Evolutionary conservation across 2,888 invertebrate species (phyloP), one percentile per base, ranked within the genome.

Genomic region (Andricus quercusramuli): DNA sequence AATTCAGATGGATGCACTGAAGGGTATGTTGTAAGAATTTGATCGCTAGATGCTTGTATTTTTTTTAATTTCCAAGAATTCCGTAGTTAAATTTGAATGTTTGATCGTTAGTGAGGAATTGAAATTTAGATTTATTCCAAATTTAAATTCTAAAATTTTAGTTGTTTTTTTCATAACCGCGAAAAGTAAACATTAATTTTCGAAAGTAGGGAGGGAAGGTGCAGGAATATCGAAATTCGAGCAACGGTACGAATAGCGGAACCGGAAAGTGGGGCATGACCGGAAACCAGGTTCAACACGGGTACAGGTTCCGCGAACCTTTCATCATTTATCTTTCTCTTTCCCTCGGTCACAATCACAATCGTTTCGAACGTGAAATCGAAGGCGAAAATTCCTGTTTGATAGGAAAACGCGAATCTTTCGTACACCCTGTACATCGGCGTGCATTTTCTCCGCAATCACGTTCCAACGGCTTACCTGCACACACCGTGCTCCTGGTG

Each of bases 401-500:
- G 37, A 74, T 74, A 56, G 74, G 74, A 74, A 74, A 74, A 74
- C 37, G 56, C 56, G 74, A 74, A 56, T 74, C 56, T 51, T 74
- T 74, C 56, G 80, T 68, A 51, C 76, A 79, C 78, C 78, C 79
- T 70, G 80, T 81, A 81, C 79, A 68, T 79, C 77, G 74, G 59
- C 47, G 78, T 74, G 68, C 67, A 84, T 90, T 90, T 89, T 89
- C 89, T 89, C 89, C 80, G 84, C 85, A 83, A 88, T 88, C 86
- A 86, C 85, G 82, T 83, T 84, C 86, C 86, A 87, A 88, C 86
- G 86, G 86, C 88, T 87, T 85, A 87, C 88, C 86, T 82, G 83
- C 86, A 85, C 84, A 85, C 86, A 85, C 83, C 85, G 83, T 89
- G 86, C 87, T 87, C 87, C 85, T 86, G 89, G 90, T 91, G 92